Percentiles rank a stretch among this genome's conserved stretches.
These are phyloP conservation scores for Eristalis tenax DNA, from an alignment of 2,888 invertebrate species.

Conservation along the genomic window DNA sequence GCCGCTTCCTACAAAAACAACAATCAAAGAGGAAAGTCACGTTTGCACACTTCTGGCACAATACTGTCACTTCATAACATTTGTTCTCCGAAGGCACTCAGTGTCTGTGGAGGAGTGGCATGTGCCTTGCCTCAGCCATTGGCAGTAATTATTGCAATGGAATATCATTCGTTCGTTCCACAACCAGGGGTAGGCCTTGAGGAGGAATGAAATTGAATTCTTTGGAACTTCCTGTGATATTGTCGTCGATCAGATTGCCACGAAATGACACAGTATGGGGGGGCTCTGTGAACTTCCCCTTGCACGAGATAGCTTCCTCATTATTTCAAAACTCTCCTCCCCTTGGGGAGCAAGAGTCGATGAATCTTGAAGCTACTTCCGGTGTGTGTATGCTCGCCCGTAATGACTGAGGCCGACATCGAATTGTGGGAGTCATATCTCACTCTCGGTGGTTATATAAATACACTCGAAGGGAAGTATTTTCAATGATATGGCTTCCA, in stretches of 20 bases:
- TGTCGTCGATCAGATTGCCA: constrained; percentile 40
- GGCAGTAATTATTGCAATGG: constrained; percentile 43
- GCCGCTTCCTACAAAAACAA: constrained; percentile 52
- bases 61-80: constrained; percentile 33
- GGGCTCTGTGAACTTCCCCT: constrained; percentile 33
- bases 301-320: constrained; percentile 20
- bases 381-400: neutral
- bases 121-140: constrained; percentile 8
- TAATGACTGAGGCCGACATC: neutral
- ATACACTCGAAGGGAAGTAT: neutral
- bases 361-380: constrained; percentile 20
- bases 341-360: neutral
- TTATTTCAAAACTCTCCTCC: constrained; percentile 13
- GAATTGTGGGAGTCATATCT: neutral
- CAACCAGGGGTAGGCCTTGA: neutral
- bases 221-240: constrained; percentile 19
- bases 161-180: neutral
- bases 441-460: neutral
- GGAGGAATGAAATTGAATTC: constrained; percentile 36
- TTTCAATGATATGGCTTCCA: neutral
- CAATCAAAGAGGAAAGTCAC: constrained; percentile 64
- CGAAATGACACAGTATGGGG: constrained; percentile 12
- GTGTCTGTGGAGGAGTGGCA: neutral
- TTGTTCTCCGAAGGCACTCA: constrained; percentile 35
- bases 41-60: constrained; percentile 57